Conservation (phyloP, 2,888 invertebrate genomes). For the Drosophila meridiana region DNA sequence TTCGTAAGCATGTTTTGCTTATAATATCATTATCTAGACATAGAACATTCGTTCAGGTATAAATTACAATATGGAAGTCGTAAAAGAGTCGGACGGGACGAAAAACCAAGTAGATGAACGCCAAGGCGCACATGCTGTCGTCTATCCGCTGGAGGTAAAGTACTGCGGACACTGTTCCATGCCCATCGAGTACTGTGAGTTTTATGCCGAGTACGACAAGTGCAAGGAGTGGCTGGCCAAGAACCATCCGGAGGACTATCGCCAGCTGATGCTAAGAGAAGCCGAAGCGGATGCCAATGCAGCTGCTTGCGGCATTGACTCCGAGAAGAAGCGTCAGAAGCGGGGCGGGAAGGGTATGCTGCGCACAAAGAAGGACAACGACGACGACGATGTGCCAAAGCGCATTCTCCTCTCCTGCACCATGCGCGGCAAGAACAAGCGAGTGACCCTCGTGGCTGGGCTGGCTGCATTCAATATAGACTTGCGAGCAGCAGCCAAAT, state of each 20-base stretch:
- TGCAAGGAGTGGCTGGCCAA: constrained; percentile 51
- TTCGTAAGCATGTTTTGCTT: constrained; percentile 19
- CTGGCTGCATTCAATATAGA: constrained; percentile 43
- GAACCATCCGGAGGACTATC: constrained; percentile 44
- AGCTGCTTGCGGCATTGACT: background rate
- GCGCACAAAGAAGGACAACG: constrained; percentile 33
- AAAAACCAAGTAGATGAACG: background rate
- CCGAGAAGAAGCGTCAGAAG: constrained; percentile 45
- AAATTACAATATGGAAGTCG: constrained; percentile 33
- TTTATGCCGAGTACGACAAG: constrained; percentile 47
- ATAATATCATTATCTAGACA: constrained; percentile 3
- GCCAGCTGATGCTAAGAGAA: constrained; percentile 15
- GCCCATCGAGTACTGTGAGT: constrained; percentile 56
- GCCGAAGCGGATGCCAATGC: too few species aligned
- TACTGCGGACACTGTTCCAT: constrained; percentile 51
- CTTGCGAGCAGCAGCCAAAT: constrained; percentile 48
- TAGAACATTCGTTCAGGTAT: constrained; percentile 14
- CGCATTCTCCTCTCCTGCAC: constrained; percentile 31
- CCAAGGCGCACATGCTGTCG: background rate
- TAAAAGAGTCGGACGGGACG: background rate
- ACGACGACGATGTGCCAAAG: constrained; percentile 26
- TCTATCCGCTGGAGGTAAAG: constrained; percentile 46
- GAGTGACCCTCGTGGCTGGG: constrained; percentile 45
- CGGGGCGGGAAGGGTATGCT: constrained; percentile 46
- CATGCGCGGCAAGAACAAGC: constrained; percentile 51